Percentiles rank a stretch among this genome's conserved stretches.
phyloP scores from a whole-genome alignment of 2,113 vertebrate genomes.

The Columbina picui region DNA sequence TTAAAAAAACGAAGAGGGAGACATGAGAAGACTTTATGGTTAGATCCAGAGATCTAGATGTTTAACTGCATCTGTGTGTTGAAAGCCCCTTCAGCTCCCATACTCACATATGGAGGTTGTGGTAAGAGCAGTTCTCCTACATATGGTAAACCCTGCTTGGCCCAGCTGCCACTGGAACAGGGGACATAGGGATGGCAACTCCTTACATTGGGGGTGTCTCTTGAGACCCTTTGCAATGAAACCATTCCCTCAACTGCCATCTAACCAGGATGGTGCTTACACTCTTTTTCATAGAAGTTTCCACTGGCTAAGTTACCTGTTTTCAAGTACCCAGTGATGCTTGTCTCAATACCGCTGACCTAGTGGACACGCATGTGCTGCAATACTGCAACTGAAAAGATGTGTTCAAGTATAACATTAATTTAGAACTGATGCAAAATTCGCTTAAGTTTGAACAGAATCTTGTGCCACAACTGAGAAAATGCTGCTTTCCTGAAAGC shows the following conservation, averaged over 20 bases:
- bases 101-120: fast-evolving
- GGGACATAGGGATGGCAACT: not conserved
- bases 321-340: not conserved
- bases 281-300: not conserved
- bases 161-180: not conserved
- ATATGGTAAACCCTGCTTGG: not conserved
- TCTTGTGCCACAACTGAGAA: not conserved
- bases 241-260: not conserved
- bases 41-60: not conserved
- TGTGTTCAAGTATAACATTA: not conserved
- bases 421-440: not conserved
- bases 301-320: not conserved
- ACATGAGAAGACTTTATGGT: not conserved
- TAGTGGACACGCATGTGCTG: not conserved
- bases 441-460: not conserved
- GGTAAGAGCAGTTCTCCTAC: not conserved
- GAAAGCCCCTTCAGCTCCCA: not conserved
- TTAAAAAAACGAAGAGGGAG: not conserved
- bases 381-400: not conserved
- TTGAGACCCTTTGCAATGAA: not conserved
- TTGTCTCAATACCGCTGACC: not conserved
- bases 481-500: not conserved
- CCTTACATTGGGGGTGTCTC: fast-evolving
- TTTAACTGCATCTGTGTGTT: not conserved
- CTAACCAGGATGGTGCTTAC: not conserved